Evolutionary conservation across 2,888 invertebrate species (phyloP), one percentile per base, ranked within the genome.

Genomic region (Lasioglossum pauxillum): DNA sequence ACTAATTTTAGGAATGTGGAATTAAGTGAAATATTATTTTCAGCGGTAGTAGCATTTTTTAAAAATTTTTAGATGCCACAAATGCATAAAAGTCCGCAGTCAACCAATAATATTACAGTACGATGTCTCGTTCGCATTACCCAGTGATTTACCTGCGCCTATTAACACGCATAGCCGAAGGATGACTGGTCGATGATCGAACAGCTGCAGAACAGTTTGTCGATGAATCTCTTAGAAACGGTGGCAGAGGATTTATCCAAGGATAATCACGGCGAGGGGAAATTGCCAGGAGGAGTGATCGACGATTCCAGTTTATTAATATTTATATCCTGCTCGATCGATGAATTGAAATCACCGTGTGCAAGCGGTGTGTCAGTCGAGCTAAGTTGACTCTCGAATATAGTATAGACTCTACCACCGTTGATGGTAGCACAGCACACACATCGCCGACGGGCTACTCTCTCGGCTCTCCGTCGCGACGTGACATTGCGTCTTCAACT

Each of bases 401-500:
- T 72, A 75, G 41, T 78, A 44, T 44, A 73, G 64, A 78, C 79
- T 82, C 84, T 78, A 67, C 81, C 16, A 35, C n/a, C 31, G 44
- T 27, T n/a, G 23, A 53, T 53, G 67, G 31, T 38, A 19, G 14
- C 44, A 0, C 44, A 44, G 49, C 69, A 75, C 27, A 75, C 35
- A 53, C 23, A 53, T 53, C 49, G 53, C 27, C 44, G 23, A 31
- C 41, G 27, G 53, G 64, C 67, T 67, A 67, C 35, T 67, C 64
- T 27, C 64, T n/a, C 46, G 64, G 31, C 64, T 31, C n/a, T 53
- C 31, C 27, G 74, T 49, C 16, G 64, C 69, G 53, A 84, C 73
- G 67, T 23, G 74, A 74, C 71, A 49, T 76, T 75, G 82, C 73
- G 74, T 74, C 83, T 82, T 76, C 35, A 53, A 82, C 71, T 78